These are phyloP conservation scores for Pangasianodon hypophthalmus DNA, from an alignment of 2,113 vertebrate genomes.

Conservation along the genomic window DNA sequence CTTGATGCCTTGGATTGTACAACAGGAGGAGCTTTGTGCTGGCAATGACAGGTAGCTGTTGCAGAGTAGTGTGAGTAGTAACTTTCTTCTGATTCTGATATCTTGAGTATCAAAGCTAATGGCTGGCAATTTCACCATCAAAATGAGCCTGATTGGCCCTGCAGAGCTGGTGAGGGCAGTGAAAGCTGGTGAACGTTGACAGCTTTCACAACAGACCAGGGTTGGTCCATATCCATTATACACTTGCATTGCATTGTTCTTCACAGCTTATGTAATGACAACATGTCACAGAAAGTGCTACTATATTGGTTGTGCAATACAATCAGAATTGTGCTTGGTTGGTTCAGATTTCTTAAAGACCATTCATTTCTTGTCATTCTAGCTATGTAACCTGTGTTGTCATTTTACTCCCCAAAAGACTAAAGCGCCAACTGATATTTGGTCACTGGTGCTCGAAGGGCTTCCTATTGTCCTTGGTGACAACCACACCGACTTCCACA, in stretches of 20 bases:
- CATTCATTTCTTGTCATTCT: neutral
- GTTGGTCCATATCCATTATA: constrained; percentile 22
- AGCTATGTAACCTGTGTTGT: neutral
- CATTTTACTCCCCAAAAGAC: constrained; percentile 35
- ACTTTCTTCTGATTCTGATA: no score
- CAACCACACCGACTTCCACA: constrained; percentile 29
- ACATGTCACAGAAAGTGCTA: neutral
- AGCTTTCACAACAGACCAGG: neutral
- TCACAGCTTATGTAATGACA: no score
- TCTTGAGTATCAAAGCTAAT: no score
- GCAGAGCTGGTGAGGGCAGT: no score
- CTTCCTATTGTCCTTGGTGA: constrained; percentile 42
- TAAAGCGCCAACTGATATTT: constrained; percentile 36
- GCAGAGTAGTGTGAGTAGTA: no score
- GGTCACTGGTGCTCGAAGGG: constrained; percentile 30
- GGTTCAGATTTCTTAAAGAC: neutral
- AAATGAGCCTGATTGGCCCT: no score
- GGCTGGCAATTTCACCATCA: no score
- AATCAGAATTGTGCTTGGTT: neutral
- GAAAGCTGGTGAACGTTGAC: neutral
- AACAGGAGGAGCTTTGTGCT: no score
- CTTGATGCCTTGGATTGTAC: no score
- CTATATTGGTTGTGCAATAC: neutral
- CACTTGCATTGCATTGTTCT: neutral
- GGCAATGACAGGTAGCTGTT: no score